Percentiles rank a stretch among this genome's conserved stretches.
Conservation (phyloP, 1,140 invertebrate genomes). For the Oscheius sp. region DNA sequence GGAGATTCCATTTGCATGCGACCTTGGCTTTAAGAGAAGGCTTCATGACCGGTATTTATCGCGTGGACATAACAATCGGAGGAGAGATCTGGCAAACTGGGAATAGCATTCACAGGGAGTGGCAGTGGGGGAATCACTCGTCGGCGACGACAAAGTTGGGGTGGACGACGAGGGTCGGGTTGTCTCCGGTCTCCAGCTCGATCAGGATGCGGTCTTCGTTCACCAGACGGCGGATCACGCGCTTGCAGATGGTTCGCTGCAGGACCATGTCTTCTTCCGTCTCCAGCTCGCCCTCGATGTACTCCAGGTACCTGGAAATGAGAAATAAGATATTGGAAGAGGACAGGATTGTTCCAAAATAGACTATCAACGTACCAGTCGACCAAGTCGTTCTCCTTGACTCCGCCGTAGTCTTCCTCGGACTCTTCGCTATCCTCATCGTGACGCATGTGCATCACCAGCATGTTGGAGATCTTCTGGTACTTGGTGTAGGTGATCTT, state of each 20-base stretch:
- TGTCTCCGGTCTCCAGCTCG: constrained; percentile 62
- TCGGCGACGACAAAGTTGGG: constrained; percentile 76
- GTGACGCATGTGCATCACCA: constrained; percentile 81
- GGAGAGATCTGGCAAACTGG: neutral
- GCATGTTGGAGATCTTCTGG: constrained; percentile 83
- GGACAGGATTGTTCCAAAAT: neutral
- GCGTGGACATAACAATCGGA: too few species aligned
- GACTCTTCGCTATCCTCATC: constrained; percentile 72
- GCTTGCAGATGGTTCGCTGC: constrained; percentile 85
- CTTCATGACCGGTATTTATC: too few species aligned
- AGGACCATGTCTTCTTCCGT: constrained; percentile 84
- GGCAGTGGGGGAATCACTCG: neutral
- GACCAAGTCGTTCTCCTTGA: constrained; percentile 78
- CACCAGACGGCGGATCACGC: constrained; percentile 87
- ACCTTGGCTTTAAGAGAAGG: too few species aligned
- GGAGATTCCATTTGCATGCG: too few species aligned
- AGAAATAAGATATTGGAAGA: too few species aligned
- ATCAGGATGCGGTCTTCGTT: constrained; percentile 68
- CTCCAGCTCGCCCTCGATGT: constrained; percentile 82
- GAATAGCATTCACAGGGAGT: neutral
- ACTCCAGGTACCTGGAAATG: constrained; percentile 75
- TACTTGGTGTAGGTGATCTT: constrained; percentile 92
- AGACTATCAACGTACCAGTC: constrained; percentile 70
- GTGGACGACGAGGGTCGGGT: constrained; percentile 80
- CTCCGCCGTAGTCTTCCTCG: constrained; percentile 67